Evolutionary conservation across 1,140 invertebrate genomes (phyloP).

Genomic region (Nomia melanderi): DNA sequence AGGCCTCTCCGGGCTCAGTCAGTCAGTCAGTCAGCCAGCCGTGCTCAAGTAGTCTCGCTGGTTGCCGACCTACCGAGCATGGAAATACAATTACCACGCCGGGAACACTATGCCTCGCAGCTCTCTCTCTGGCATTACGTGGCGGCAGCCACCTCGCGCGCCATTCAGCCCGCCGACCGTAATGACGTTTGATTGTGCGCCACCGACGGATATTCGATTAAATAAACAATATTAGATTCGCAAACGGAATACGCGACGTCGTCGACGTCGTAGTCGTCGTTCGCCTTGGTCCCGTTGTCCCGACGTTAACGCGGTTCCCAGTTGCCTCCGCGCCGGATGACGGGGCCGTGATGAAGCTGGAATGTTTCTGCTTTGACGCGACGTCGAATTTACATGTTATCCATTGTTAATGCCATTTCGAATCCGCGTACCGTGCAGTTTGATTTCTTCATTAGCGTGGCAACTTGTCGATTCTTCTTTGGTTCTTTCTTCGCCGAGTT

Average conservation of each 20-base stretch:
- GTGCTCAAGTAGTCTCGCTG: slow-evolving; percentile 56
- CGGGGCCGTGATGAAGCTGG: no score
- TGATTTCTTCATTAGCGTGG: no score
- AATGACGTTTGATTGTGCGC: slow-evolving; percentile 78
- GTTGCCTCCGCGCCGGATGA: neutral
- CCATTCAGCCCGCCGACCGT: slow-evolving; percentile 67
- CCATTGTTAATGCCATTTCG: no score
- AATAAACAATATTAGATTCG: slow-evolving; percentile 78
- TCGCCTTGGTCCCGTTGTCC: slow-evolving; percentile 12
- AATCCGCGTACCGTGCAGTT: no score
- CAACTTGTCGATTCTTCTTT: no score
- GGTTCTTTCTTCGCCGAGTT: no score
- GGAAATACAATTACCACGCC: slow-evolving; percentile 77
- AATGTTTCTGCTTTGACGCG: no score
- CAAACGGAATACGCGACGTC: slow-evolving; percentile 61
- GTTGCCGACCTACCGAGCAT: slow-evolving; percentile 70
- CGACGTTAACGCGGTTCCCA: neutral
- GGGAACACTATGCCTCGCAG: slow-evolving; percentile 66
- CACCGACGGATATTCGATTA: slow-evolving; percentile 77
- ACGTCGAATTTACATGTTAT: no score
- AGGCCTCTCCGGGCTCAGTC: slow-evolving; percentile 55
- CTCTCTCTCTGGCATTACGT: slow-evolving; percentile 58
- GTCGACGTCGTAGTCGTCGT: neutral
- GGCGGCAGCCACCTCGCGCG: slow-evolving; percentile 25
- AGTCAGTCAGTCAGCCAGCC: slow-evolving; percentile 63